Evolutionary conservation across 35 echinoderm and acorn worm species (phyloP), one percentile per base, ranked within the genome.

Genomic region (Acanthaster planci): DNA sequence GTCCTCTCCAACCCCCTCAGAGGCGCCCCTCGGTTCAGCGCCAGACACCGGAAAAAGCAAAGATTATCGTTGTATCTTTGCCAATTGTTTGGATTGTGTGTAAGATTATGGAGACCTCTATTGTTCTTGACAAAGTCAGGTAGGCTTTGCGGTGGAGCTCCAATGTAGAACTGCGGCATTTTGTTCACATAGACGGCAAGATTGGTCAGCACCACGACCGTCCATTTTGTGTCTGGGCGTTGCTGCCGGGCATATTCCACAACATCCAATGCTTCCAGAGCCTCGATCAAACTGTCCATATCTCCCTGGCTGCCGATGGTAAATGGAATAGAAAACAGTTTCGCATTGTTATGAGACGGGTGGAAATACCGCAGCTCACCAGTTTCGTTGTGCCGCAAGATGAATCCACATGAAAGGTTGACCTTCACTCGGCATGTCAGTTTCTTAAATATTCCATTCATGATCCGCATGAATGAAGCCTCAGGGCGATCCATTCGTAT

Each of bases 351-450:
- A 35, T 37, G 27, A 37, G 40, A 17, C 0, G 80, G 56, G 18
- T 83, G 80, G 32, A 57, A 83, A 58, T 83, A 83, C 32, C 80
- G 51, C 31, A 83, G 35, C 0, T 60, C 80, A 17, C 80, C 80
- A 12, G 80, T 83, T 35, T 83, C 80, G 0, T 38, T 21, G 27
- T 83, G 19, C 0, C 80, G 80, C 18, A 83, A 37, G 34, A 60
- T 56, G 34, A 37, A 83, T 8, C 80, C 80, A 34, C 0, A 83
- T 9, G 51, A 57, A 0, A 83, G 29, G 26, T 38, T 83, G 2
- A 83, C 16, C 19, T 83, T 83, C 7, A 58, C 52, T 8, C 51
- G 19, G 18, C 80, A 37, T 0, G 3, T 9, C 9, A 57, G 37
- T 56, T 9, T 22, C 0, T 17, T 9, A 30, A 83, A 83, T 8